Evolutionary conservation across 2,888 invertebrate species (phyloP).

Genomic region (Plebejus anna): DNA sequence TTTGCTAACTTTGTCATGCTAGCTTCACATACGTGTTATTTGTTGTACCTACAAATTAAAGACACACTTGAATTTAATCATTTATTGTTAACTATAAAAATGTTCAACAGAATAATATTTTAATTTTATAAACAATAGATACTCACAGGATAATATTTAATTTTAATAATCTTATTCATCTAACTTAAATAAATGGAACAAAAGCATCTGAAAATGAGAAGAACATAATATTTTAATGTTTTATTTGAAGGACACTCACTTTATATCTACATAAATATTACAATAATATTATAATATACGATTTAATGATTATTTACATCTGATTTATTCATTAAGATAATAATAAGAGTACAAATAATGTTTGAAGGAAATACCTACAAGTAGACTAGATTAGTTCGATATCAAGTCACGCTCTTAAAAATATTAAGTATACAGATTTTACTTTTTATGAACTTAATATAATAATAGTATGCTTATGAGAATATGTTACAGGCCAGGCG

Average conservation of each 20-base stretch:
- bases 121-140: background rate
- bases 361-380: slow-evolving; percentile 6
- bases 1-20: no score
- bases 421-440: background rate
- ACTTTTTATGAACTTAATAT: background rate
- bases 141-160: background rate
- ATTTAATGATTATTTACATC: slow-evolving; percentile 4
- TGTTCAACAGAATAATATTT: slow-evolving; percentile 16
- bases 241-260: background rate
- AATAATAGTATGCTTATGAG: background rate
- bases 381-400: slow-evolving; percentile 76
- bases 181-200: background rate
- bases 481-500: background rate
- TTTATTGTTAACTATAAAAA: slow-evolving; percentile 3
- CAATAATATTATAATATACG: background rate
- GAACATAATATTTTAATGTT: background rate
- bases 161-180: background rate
- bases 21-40: no score
- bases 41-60: background rate
- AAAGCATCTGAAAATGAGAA: background rate
- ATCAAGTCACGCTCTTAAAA: slow-evolving; percentile 53
- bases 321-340: background rate
- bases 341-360: background rate
- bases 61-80: background rate
- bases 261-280: slow-evolving; percentile 7